These are phyloP conservation scores for Tenthredo scrophulariae DNA, from an alignment of 2,888 invertebrate genomes.

Conservation along the genomic window DNA sequence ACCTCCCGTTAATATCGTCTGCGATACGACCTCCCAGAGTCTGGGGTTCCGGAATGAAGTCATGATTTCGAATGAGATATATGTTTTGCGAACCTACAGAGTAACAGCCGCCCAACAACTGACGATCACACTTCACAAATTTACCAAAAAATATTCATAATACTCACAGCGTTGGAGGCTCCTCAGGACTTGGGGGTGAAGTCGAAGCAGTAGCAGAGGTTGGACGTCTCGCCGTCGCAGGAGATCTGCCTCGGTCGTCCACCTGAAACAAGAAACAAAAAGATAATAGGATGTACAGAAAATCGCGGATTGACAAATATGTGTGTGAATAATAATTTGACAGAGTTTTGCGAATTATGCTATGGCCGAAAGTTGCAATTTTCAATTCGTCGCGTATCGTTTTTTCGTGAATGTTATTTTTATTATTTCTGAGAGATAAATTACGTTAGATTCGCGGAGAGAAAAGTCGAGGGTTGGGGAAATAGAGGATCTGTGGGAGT, in stretches of 20 bases:
- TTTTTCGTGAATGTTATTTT: background rate
- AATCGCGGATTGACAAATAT: background rate
- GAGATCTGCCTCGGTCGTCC: slow-evolving; percentile 76
- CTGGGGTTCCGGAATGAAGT: slow-evolving; percentile 49
- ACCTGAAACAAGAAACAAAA: slow-evolving; percentile 63
- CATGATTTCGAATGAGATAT: slow-evolving; percentile 71
- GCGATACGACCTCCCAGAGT: slow-evolving; percentile 36
- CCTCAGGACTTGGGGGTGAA: slow-evolving; percentile 75
- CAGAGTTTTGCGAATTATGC: background rate
- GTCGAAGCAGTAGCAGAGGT: slow-evolving; percentile 68
- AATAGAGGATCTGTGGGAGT: background rate
- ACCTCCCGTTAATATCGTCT: slow-evolving; percentile 47
- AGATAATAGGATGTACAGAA: background rate
- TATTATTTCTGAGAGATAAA: slow-evolving; percentile 28
- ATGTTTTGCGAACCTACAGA: slow-evolving; percentile 13
- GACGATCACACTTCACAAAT: slow-evolving; percentile 7
- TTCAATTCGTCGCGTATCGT: slow-evolving; percentile 5
- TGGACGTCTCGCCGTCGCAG: slow-evolving; percentile 74
- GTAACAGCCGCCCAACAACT: background rate
- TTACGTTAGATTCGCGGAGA: slow-evolving; percentile 16
- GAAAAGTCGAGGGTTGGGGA: background rate
- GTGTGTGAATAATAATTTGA: slow-evolving; percentile 54
- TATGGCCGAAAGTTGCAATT: background rate
- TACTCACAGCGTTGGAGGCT: slow-evolving; percentile 77
- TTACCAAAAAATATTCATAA: slow-evolving; percentile 55